Evolutionary conservation across 2,888 invertebrate genomes (phyloP), one percentile per base, ranked within the genome.

Genomic region (Galeruca laticollis): DNA sequence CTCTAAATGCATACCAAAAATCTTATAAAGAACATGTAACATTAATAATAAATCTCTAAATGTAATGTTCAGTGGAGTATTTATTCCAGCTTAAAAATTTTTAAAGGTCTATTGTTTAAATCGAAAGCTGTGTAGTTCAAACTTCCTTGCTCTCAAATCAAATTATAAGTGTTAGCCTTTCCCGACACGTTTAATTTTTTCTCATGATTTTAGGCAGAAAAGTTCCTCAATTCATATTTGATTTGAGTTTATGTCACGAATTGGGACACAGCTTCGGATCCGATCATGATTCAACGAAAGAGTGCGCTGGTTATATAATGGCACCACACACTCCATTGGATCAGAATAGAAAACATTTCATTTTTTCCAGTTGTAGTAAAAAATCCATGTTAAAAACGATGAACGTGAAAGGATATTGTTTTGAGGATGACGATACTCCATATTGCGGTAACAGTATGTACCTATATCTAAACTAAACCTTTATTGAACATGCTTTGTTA

Each of bases 191-290:
- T 4, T 56, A 21, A n/a, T 9, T 49, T 49, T 49, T 49, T 20
- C 11, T 49, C 49, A 13, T 62, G 26, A 37, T 68, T 69, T 59
- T 33, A 75, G 75, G 73, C 11, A 64, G 26, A 35, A 60, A 35
- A 6, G 31, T 88, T n/a, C 88, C 88, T 0, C 87, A 88, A 76
- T 79, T 87, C 43, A 84, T 87, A n/a, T 85, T 87, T 33, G 79
- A 81, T 54, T 60, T 80, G 9, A 79, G 78, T 62, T 72, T 82
- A 49, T 78, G 79, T 18, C 82, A 82, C 63, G 81, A 82, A 74
- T 68, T 82, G 52, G 88, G 88, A 0, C 88, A 89, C 78, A 88
- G 88, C 79, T 89, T 88, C 74, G 89, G 89, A 2, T 87, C 88
- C 0, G 86, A 86, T 71, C 88, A 89, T 79, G 89, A 89, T 77